These are phyloP conservation scores for Aleadryas rufinucha DNA, from an alignment of 2,113 vertebrate species.

Conservation along the genomic window DNA sequence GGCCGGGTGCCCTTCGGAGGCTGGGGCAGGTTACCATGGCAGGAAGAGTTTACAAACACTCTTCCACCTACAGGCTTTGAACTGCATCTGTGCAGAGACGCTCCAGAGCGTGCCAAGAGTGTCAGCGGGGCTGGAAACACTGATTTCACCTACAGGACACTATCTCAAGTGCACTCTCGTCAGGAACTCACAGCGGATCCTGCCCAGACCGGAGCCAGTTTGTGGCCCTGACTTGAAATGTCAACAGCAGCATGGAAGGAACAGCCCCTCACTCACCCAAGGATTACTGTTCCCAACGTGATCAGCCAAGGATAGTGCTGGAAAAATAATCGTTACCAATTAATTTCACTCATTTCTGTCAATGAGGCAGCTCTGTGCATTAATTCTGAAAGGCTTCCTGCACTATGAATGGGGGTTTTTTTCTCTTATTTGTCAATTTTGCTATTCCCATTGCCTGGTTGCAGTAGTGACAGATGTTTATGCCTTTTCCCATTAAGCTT, in stretches of 20 bases:
- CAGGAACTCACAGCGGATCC: neutral
- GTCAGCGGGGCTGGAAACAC: slow-evolving; percentile 29
- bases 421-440: neutral
- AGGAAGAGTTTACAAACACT: slow-evolving; percentile 47
- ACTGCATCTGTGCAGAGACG: neutral
- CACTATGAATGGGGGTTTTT: neutral
- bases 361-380: neutral
- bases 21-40: neutral
- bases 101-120: neutral
- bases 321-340: neutral
- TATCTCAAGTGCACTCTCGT: slow-evolving; percentile 10
- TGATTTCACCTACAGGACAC: slow-evolving; percentile 52
- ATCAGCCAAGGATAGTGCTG: neutral
- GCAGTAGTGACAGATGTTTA: neutral
- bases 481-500: neutral
- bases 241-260: slow-evolving; percentile 2
- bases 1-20: neutral
- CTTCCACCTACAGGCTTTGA: slow-evolving; percentile 43
- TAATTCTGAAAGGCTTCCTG: neutral
- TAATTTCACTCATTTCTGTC: neutral
- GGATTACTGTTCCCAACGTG: neutral
- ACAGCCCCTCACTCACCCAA: accelerated
- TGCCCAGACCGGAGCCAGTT: slow-evolving; percentile 13
- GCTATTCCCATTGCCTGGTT: neutral
- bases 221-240: slow-evolving; percentile 29